Conservation (phyloP, 2,888 invertebrate genomes). For the Shargacucullia verbasci region DNA sequence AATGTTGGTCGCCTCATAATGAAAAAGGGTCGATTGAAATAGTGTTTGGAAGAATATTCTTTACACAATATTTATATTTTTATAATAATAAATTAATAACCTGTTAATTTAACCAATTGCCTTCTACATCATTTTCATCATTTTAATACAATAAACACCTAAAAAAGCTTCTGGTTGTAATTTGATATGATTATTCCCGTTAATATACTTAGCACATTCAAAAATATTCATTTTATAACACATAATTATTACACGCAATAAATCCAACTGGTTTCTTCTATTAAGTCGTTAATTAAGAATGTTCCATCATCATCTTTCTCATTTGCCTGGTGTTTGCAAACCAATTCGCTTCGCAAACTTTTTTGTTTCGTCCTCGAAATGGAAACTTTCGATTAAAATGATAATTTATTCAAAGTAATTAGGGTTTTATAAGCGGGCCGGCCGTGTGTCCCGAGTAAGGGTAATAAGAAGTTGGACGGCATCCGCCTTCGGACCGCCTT, state of each 20-base stretch:
- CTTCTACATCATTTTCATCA: neutral
- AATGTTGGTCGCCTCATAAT: constrained; percentile 21
- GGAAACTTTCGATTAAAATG: constrained; percentile 67
- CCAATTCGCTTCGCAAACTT: constrained; percentile 62
- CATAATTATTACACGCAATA: constrained; percentile 41
- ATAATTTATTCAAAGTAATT: constrained; percentile 69
- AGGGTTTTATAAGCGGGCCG: constrained; percentile 59
- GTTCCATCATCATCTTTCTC: constrained; percentile 48
- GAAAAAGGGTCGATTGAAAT: constrained; percentile 9
- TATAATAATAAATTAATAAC: no score
- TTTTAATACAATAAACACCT: constrained; percentile 10
- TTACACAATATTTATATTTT: no score
- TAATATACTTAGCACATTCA: constrained; percentile 33
- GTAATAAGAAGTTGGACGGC: constrained; percentile 78
- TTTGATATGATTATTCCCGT: constrained; percentile 19
- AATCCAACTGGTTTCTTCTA: constrained; percentile 42
- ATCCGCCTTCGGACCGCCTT: constrained; percentile 71
- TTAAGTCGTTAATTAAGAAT: constrained; percentile 57
- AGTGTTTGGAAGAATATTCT: constrained; percentile 7
- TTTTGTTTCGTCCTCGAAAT: constrained; percentile 61
- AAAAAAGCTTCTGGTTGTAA: constrained; percentile 9
- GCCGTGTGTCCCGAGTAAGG: constrained; percentile 61
- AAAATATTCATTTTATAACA: constrained; percentile 37
- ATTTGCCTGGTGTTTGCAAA: constrained; percentile 65
- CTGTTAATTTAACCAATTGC: no score